Evolutionary conservation across 2,113 vertebrate genomes (phyloP), one percentile per base, ranked within the genome.

Genomic region (Quiscalus mexicanus): DNA sequence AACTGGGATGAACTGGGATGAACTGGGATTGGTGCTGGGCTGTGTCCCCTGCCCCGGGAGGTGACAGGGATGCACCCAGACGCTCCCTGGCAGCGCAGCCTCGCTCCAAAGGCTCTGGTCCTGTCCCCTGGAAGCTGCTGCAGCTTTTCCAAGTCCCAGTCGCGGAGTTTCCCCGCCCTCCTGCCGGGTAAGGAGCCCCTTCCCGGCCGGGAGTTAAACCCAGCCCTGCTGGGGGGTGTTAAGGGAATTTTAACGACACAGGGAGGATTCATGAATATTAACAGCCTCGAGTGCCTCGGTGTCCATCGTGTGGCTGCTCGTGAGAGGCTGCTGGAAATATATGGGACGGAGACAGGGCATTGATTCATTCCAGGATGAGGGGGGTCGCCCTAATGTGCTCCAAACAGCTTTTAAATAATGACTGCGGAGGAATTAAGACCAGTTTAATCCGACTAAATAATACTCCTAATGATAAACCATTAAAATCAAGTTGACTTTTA

Each of bases 361-460:
- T 78, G 95, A 96, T 95, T 78, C 35, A 28, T 67, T 15, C 15
- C 5, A 4, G 74, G 80, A 56, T 28, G 56, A 63, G 80, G 42
- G 63, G 45, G 64, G 56, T 60, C 8, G 2, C 70, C 3, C 2
- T 84, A 39, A 75, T 50, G 58, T 30, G 64, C 86, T 93, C 89
- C 86, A 67, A 90, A 84, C 83, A 35, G 86, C 86, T 87, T 74
- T 74, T 58, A 90, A 81, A 91, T 84, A 41, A 91, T 52, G 73
- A 17, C 47, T 81, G 62, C 1, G 0, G 52, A 50, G 37, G 73
- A 93, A 64, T 93, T 89, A 89, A 95, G 64, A 95, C 77, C 87
- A 75, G 49, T 90, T 96, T 95, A 96, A 95, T 95, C 80, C 4
- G 1, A 74, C 76, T 92, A 94, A 95, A 93, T 92, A 95, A 95